Percentiles rank a stretch among this genome's conserved stretches.
phyloP scores from a whole-genome alignment of 2,888 invertebrate species.

The Hololepta plana region DNA sequence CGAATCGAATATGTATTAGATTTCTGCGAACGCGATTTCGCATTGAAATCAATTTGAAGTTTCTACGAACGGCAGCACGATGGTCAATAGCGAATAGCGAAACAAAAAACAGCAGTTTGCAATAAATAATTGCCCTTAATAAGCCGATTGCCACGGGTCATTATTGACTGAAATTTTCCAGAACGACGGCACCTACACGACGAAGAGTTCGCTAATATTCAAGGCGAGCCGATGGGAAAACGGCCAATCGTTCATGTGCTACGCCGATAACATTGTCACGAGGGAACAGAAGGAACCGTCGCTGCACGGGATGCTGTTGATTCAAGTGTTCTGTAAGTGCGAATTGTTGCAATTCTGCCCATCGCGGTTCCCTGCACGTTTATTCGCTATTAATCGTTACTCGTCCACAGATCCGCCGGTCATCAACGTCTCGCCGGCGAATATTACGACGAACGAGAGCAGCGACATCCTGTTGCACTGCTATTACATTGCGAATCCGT shows the following conservation, averaged over 20 bases:
- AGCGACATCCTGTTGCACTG: slow-evolving; percentile 58
- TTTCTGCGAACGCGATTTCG: no score
- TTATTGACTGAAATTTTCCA: slow-evolving; percentile 18
- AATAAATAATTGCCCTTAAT: no score
- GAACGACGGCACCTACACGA: slow-evolving; percentile 66
- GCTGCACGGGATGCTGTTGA: slow-evolving; percentile 46
- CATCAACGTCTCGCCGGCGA: slow-evolving; percentile 53
- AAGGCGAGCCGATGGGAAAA: slow-evolving; percentile 69
- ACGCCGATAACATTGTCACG: slow-evolving; percentile 67
- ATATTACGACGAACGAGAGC: slow-evolving; percentile 63
- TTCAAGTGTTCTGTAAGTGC: slow-evolving; percentile 78
- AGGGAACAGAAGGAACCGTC: slow-evolving; percentile 54
- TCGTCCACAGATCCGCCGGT: slow-evolving; percentile 62
- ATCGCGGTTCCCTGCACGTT: slow-evolving; percentile 1
- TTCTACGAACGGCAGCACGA: no score
- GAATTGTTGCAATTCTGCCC: slow-evolving; percentile 1
- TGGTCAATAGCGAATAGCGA: no score
- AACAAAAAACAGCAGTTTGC: no score
- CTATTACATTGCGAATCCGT: slow-evolving; percentile 74
- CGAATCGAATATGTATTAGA: no score
- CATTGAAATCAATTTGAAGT: no score
- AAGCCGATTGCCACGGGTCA: slow-evolving; percentile 1
- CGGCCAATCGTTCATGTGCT: slow-evolving; percentile 58
- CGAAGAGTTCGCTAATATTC: slow-evolving; percentile 60
- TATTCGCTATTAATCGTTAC: slow-evolving; percentile 2